Conservation (phyloP, 2,888 invertebrate species). For the Cataglyphis livida region DNA sequence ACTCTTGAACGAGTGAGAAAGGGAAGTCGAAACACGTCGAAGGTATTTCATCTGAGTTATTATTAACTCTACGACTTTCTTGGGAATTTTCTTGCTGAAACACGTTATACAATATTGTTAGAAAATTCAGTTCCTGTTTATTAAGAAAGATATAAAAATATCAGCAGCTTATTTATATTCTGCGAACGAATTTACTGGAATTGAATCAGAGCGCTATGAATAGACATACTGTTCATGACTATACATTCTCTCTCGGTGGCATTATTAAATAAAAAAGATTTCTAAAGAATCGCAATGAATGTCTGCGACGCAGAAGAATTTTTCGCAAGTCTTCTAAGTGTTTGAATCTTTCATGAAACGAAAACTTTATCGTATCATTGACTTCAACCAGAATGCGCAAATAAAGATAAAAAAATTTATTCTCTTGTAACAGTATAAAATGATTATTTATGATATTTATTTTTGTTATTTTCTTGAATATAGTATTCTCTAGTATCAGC, state of each 20-base stretch:
- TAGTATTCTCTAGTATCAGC: neutral
- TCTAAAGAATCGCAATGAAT: constrained; percentile 38
- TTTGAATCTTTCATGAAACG: constrained; percentile 2
- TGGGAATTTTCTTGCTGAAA: neutral
- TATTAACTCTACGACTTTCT: constrained; percentile 6
- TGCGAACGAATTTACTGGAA: constrained; percentile 23
- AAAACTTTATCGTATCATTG: neutral
- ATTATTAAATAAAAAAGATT: constrained; percentile 39
- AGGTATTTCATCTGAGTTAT: constrained; percentile 16
- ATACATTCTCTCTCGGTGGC: constrained; percentile 30
- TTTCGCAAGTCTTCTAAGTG: neutral
- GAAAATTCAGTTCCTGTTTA: constrained; percentile 40
- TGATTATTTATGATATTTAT: neutral
- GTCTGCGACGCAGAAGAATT: neutral
- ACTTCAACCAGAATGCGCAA: neutral
- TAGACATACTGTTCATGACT: constrained; percentile 34
- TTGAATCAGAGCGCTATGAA: constrained; percentile 46
- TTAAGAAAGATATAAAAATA: constrained; percentile 29
- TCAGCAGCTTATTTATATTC: constrained; percentile 46
- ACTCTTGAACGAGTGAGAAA: neutral
- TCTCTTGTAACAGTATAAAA: neutral
- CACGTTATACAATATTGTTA: neutral
- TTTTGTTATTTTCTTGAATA: neutral
- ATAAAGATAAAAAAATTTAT: neutral
- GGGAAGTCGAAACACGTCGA: neutral